Base-by-base conservation (phyloP, 2,797 vertebrate genomes). In the Linurgus olivaceus region DNA sequence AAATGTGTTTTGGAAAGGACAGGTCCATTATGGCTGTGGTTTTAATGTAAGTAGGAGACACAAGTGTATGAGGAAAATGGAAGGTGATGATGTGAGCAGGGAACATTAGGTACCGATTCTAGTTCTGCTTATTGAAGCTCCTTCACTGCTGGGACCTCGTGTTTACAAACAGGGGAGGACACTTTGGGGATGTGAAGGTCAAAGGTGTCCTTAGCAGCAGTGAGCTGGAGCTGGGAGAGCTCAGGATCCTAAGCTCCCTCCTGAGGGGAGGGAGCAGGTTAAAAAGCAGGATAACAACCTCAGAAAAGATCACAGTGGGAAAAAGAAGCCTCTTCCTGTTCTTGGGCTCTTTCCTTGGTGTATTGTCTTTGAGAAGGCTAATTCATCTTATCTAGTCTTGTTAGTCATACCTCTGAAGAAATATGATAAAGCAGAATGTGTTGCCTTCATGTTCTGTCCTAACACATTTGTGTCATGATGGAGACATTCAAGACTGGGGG, bases 381-480 rank as follows among this genome's bases (percentile, higher is more conserved):
- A 47, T 9, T 42, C 73, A 15, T 2, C 10, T 33, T 76, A 11
- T 1, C 18, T 63, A 6, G 28, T 50, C 50, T 28, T 76, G 21
- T 66, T 62, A 59, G 35, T 71, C 38, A 47, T 38, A 13, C 16
- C 54, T 70, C 28, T 40, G 14, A 81, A 61, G 29, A 81, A 78
- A 35, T 38, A 58, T 1, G 8, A 29, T 66, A 26, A 47, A 89
- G 20, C 18, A 81, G 40, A 75, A 76, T 19, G 11, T 37, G 13
- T 54, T 71, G 40, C n/a, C 13, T 4, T 66, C n/a, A 7, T 96
- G 51, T 68, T 90, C 33, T 68, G 76, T 68, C 79, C 85, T 90
- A 89, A 94, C 90, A 92, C 87, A 87, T 97, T 61, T 68, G 58
- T 96, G 75, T 90, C 61, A 20, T 70, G 92, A 95, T 93, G 88